phyloP scores from a whole-genome alignment of 2,888 invertebrate species.

The Heliconius ismenius region DNA sequence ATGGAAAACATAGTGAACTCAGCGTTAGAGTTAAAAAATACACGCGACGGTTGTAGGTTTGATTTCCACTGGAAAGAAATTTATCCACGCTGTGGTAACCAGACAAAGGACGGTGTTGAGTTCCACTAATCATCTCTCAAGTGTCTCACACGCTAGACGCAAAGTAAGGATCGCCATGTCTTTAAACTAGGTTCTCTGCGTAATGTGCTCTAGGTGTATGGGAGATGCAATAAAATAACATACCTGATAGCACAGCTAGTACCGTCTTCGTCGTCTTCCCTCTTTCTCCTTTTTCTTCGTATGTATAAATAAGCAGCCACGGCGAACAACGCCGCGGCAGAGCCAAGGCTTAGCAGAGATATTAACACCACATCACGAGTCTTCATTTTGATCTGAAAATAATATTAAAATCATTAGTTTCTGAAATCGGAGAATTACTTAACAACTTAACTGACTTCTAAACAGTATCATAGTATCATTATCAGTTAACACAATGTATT shows the following conservation, averaged over 20 bases:
- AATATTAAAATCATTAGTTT: background rate
- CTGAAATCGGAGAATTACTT: background rate
- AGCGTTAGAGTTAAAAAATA: no score
- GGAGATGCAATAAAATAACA: background rate
- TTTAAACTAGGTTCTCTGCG: background rate
- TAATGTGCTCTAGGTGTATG: background rate
- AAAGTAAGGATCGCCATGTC: background rate
- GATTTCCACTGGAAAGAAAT: background rate
- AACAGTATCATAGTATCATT: no score
- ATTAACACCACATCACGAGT: constrained; percentile 85
- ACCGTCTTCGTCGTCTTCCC: constrained; percentile 81
- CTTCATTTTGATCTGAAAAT: constrained; percentile 85
- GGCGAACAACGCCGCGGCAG: constrained; percentile 82
- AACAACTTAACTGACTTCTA: background rate
- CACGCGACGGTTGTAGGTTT: no score
- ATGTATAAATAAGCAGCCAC: constrained; percentile 81
- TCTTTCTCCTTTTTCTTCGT: constrained; percentile 81
- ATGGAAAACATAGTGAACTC: no score
- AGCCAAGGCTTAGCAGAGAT: constrained; percentile 84
- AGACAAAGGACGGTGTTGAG: background rate
- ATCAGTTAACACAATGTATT: no score
- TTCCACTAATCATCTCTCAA: background rate
- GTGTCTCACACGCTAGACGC: no score
- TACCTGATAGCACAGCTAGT: constrained; percentile 76
- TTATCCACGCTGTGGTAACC: background rate